Evolutionary conservation across 2,888 invertebrate genomes (phyloP).

Genomic region (Ophion slaviceki): DNA sequence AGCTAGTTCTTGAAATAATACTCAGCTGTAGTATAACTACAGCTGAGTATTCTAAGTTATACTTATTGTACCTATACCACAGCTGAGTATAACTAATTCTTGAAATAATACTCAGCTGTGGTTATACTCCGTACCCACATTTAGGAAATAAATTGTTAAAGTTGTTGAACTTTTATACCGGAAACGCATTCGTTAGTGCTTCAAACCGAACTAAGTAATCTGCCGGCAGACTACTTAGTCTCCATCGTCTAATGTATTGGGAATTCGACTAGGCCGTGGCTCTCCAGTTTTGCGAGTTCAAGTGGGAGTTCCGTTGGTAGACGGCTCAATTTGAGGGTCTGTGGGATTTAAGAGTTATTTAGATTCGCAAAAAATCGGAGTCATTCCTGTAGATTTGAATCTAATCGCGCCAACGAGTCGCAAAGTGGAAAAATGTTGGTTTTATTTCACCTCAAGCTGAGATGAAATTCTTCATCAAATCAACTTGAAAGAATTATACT

Average conservation of each 20-base stretch:
- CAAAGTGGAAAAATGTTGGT: background rate
- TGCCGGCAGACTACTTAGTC: background rate
- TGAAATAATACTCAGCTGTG: no score
- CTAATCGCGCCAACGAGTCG: background rate
- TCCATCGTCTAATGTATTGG: background rate
- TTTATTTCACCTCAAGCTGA: background rate
- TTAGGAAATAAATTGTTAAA: background rate
- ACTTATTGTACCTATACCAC: no score
- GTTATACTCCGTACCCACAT: background rate
- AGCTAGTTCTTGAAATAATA: no score
- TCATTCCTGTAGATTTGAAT: no score
- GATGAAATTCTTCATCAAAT: background rate
- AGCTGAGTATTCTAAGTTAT: no score
- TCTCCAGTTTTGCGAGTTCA: no score
- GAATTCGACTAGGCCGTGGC: no score
- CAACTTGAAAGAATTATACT: background rate
- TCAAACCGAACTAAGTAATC: background rate
- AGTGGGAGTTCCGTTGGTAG: no score
- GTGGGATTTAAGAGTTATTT: background rate
- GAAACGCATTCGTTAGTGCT: background rate
- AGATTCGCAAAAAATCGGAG: background rate
- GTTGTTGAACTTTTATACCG: background rate
- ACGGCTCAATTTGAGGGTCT: no score
- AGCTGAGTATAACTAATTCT: no score
- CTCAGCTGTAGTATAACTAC: no score